A percentile compares a stretch with the other conserved stretches of the same genome.
Conservation (phyloP, 2,113 vertebrate species). For the Anguilla rostrata region DNA sequence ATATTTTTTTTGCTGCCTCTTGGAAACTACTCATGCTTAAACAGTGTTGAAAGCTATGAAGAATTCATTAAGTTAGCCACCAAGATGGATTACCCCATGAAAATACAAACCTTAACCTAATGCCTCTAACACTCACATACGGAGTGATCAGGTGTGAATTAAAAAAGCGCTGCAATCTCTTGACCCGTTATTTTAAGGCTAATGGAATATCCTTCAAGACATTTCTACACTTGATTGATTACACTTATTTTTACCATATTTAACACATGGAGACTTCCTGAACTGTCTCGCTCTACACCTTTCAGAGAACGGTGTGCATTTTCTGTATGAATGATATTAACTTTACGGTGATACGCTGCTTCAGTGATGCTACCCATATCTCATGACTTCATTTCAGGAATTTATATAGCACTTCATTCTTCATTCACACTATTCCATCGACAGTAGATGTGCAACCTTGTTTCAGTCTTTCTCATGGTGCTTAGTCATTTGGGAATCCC, state of each 20-base stretch:
- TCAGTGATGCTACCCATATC: background rate
- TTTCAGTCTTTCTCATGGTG: too few species aligned
- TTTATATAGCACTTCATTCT: too few species aligned
- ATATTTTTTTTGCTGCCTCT: conserved; percentile 2
- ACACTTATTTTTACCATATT: background rate
- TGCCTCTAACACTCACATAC: background rate
- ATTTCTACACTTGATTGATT: conserved; percentile 1
- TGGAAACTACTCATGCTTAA: conserved; percentile 15
- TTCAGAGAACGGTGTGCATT: background rate
- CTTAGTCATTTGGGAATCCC: too few species aligned
- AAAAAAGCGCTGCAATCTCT: background rate
- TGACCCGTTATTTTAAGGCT: background rate
- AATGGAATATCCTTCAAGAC: conserved; percentile 2
- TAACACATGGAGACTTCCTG: background rate
- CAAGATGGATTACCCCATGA: conserved; percentile 6
- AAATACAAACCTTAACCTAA: conserved; percentile 10
- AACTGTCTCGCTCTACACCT: background rate
- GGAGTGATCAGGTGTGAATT: background rate
- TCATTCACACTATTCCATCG: too few species aligned
- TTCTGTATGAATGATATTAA: too few species aligned
- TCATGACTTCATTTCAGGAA: too few species aligned
- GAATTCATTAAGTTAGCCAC: conserved; percentile 19
- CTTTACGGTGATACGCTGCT: background rate
- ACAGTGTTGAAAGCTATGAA: conserved; percentile 11
- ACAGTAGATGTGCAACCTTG: too few species aligned